Evolutionary conservation across 2,888 invertebrate genomes (phyloP).

Genomic region (Drosophila stalkeri): DNA sequence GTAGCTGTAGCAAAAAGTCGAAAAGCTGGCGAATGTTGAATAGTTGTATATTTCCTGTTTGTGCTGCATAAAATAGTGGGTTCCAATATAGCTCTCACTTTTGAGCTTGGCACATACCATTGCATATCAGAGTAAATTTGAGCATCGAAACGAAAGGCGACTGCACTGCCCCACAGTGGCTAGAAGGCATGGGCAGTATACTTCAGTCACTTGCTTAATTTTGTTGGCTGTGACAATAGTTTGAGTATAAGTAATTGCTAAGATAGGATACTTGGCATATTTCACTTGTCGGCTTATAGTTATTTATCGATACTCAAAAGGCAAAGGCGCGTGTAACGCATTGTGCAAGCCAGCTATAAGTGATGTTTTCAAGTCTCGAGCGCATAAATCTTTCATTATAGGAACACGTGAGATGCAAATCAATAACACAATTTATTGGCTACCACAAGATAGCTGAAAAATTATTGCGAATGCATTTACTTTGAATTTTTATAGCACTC

Average conservation of each 20-base stretch:
- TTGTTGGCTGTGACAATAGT: slow-evolving; percentile 4
- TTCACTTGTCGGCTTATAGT: slow-evolving; percentile 10
- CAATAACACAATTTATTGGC: slow-evolving; percentile 36
- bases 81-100: slow-evolving; percentile 60
- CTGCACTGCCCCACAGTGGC: background rate
- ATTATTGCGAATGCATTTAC: slow-evolving; percentile 6
- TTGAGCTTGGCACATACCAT: slow-evolving; percentile 19
- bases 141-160: slow-evolving; percentile 18
- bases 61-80: slow-evolving; percentile 52
- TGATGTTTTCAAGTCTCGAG: slow-evolving; percentile 11
- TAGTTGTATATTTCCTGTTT: slow-evolving; percentile 70
- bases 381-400: slow-evolving; percentile 44
- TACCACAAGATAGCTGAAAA: background rate
- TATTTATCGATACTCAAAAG: slow-evolving; percentile 13
- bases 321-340: slow-evolving; percentile 1
- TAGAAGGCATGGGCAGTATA: background rate
- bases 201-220: background rate
- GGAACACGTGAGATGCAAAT: slow-evolving; percentile 38
- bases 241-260: background rate
- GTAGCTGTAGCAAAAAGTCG: slow-evolving; percentile 26
- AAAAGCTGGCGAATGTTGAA: slow-evolving; percentile 44
- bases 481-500: background rate
- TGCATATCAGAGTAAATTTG: slow-evolving; percentile 21
- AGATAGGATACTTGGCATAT: background rate
- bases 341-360: slow-evolving; percentile 1